phyloP scores from a whole-genome alignment of 2,797 vertebrate genomes.

The Myotis planiceps region DNA sequence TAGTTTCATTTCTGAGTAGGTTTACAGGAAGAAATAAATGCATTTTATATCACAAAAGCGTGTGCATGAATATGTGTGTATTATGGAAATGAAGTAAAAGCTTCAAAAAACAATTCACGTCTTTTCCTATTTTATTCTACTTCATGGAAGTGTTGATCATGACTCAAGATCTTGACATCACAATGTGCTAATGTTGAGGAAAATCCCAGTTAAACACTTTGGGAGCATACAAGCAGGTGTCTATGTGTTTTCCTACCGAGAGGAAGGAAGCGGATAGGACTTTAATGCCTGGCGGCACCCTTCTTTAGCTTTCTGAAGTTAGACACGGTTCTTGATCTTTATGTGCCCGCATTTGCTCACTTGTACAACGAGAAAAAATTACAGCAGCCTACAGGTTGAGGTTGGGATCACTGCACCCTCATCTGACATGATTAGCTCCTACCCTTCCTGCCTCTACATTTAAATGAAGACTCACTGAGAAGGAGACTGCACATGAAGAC shows the following conservation, averaged over 20 bases:
- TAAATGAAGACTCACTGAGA: background rate
- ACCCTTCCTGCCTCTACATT: background rate
- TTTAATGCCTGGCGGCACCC: background rate
- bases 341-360: background rate
- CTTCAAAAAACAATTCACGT: background rate
- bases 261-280: too few relatives aligned
- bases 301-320: background rate
- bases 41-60: background rate
- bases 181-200: background rate
- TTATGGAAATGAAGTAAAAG: background rate
- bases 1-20: slow-evolving; percentile 49
- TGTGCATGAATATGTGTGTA: background rate
- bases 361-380: background rate
- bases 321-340: background rate
- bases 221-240: background rate
- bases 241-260: background rate
- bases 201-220: background rate
- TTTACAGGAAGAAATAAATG: slow-evolving; percentile 39
- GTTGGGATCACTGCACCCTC: background rate
- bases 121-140: background rate
- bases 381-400: background rate
- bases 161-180: background rate
- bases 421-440: background rate
- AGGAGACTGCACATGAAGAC: background rate
- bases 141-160: background rate